Base-by-base conservation (phyloP, 1,140 invertebrate species). In the Steinernema feltiae region DNA sequence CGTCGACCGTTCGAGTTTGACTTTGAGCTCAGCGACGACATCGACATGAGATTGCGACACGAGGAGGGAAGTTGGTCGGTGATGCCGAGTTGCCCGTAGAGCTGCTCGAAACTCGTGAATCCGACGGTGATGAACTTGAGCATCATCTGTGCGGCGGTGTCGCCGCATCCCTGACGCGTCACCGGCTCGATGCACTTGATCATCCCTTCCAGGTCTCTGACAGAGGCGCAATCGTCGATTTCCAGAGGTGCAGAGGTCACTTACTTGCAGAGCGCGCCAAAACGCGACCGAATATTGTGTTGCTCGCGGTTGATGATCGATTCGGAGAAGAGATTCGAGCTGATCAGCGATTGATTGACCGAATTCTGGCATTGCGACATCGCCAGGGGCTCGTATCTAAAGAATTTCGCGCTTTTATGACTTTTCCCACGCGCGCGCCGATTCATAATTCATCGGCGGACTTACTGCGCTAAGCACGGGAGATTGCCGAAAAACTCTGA, bases 71-170 rank as follows among this genome's bases (percentile, higher is more conserved):
- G 78, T 32, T 79, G 78, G 32, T 79, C 78, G 15, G 78, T 76
- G 18, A 79, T 79, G 1, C 78, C 78, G 0, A 79, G 73, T 35
- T 79, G 78, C 0, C 75, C 71, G 30, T 79, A 79, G 29, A 79
- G 69, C 35, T 78, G 76, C 32, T 79, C 78, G 70, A 79, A 79
- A 30, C 78, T 79, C 46, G 70, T 69, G 41, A 79, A 79, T 32
- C 78, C 78, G 17, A 79, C 76, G 69, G 78, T 79, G 17, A 79
- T 79, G 46, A 79, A 79, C n/a, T 69, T n/a, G 2, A 79, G 70
- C 76, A 79, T 79, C 78, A 79, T 79, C 7, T 73, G 53, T 0
- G 78, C 78, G 1, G 78, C 78, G 30, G 73, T 63, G 24, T 77
- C 75, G 18, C 78, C 78, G 53, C 78, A 79, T 0, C 72, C 78